These are phyloP conservation scores for Buphagus erythrorhynchus DNA, from an alignment of 2,797 vertebrate species.

Conservation along the genomic window DNA sequence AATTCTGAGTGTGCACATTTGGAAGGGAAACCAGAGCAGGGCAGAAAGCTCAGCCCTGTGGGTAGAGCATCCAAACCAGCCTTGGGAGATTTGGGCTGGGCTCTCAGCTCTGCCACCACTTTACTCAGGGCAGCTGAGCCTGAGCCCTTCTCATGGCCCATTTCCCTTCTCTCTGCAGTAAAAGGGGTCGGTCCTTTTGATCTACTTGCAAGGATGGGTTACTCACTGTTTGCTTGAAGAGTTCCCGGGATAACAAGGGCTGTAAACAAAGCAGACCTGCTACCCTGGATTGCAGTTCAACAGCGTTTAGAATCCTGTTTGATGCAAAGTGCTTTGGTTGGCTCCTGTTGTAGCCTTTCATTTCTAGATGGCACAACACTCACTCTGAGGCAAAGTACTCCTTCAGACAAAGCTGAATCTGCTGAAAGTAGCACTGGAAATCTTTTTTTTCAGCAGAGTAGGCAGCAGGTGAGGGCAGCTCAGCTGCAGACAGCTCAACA, in stretches of 20 bases:
- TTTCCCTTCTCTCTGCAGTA: background rate
- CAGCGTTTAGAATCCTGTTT: background rate
- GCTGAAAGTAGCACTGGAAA: background rate
- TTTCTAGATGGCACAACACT: background rate
- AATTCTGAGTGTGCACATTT: background rate
- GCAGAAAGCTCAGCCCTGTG: background rate
- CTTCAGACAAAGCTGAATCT: background rate
- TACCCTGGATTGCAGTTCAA: background rate
- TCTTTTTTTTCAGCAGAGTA: background rate
- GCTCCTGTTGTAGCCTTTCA: background rate
- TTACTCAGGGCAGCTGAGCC: background rate
- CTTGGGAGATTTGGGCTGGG: background rate
- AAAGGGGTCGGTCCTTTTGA: background rate
- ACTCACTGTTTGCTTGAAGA: background rate
- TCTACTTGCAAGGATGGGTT: background rate
- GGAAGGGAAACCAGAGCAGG: background rate
- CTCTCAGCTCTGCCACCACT: background rate
- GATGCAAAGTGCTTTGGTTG: slow-evolving; percentile 16
- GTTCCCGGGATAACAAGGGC: background rate
- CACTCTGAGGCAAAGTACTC: background rate
- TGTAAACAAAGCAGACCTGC: background rate
- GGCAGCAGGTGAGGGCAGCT: background rate
- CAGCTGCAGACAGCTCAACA: background rate
- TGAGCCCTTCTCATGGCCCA: background rate
- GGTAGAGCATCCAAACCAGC: background rate